These are phyloP conservation scores for Lucilia cuprina DNA, from an alignment of 1,140 invertebrate genomes.

Conservation along the genomic window DNA sequence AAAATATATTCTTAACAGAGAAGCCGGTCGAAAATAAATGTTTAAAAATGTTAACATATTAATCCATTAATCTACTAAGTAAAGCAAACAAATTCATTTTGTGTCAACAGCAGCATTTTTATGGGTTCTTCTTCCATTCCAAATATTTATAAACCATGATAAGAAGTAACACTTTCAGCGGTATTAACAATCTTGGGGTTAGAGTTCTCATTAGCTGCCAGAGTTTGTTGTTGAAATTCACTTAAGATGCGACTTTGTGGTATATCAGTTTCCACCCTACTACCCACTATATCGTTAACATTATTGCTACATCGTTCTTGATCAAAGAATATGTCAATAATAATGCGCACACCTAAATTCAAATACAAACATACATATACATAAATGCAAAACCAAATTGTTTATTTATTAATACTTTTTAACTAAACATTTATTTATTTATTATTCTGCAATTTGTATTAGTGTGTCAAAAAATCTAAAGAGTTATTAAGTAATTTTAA, in stretches of 20 bases:
- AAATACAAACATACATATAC: too few species aligned
- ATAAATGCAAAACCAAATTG: not conserved
- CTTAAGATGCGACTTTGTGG: constrained; percentile 53
- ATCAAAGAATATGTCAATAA: constrained; percentile 56
- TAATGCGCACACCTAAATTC: constrained; percentile 51
- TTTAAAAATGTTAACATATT: too few species aligned
- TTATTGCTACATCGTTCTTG: constrained; percentile 40
- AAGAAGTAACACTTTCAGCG: not conserved
- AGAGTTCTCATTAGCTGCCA: constrained; percentile 24
- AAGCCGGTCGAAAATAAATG: too few species aligned
- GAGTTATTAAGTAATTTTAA: not conserved
- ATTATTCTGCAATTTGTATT: not conserved
- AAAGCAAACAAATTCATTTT: too few species aligned
- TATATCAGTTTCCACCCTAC: constrained; percentile 56
- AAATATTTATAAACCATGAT: too few species aligned
- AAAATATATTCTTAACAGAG: too few species aligned
- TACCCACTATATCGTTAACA: constrained; percentile 46
- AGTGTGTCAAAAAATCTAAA: not conserved
- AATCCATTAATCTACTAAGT: too few species aligned
- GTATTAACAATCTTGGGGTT: not conserved
- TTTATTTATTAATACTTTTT: not conserved
- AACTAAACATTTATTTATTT: not conserved
- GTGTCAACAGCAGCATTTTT: too few species aligned
- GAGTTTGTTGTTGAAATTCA: constrained; percentile 50
- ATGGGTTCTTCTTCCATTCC: too few species aligned